Conservation (phyloP, 2,888 invertebrate genomes). For the Proisotoma minuta region DNA sequence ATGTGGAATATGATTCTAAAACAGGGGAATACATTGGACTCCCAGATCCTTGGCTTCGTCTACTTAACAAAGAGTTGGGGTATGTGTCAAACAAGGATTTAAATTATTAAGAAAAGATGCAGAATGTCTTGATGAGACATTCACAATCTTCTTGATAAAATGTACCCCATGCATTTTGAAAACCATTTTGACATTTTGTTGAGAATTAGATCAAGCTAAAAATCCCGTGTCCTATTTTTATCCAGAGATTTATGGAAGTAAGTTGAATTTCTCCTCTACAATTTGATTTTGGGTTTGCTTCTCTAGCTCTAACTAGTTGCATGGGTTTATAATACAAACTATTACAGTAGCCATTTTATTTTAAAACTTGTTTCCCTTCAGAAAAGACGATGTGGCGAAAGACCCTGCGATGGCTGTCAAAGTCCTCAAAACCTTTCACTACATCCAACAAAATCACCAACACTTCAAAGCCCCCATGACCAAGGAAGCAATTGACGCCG, state of each 20-base stretch:
- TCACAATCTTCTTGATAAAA: not conserved
- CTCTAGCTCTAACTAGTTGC: not conserved
- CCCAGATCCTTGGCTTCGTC: slow-evolving; percentile 73
- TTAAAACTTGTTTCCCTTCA: not conserved
- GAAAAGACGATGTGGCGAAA: slow-evolving; percentile 70
- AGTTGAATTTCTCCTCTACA: no score
- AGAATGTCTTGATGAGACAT: no score
- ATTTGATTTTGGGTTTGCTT: no score
- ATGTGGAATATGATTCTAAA: slow-evolving; percentile 75
- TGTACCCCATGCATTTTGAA: no score
- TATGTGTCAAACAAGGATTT: slow-evolving; percentile 48
- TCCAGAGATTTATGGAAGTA: no score
- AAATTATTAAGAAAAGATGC: no score
- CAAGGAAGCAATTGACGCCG: slow-evolving; percentile 72
- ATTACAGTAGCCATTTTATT: not conserved
- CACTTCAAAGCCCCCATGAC: slow-evolving; percentile 70
- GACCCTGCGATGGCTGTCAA: slow-evolving; percentile 86
- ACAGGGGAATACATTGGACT: slow-evolving; percentile 81
- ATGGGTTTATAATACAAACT: not conserved
- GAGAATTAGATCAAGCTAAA: no score
- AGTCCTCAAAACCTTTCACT: slow-evolving; percentile 83
- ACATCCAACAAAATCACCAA: slow-evolving; percentile 70
- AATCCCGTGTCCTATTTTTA: no score
- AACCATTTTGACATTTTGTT: no score
- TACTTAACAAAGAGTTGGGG: slow-evolving; percentile 77